Conservation (phyloP, 2,888 invertebrate genomes). For the Eucera pruinosa region DNA sequence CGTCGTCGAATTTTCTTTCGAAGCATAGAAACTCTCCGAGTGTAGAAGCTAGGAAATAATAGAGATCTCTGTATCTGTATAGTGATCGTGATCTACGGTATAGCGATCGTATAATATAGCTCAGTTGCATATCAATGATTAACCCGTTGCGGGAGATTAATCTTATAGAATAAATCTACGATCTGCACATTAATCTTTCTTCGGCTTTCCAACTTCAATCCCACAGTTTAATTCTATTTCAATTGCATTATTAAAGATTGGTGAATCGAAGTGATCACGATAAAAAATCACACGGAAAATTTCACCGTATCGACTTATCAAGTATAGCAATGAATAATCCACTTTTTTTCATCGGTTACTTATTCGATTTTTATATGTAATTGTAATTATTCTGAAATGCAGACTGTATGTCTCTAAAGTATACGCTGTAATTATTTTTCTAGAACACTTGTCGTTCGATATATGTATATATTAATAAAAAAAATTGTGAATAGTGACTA, state of each 20-base stretch:
- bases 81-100: conserved; percentile 7
- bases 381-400: too few species aligned
- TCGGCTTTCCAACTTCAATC: too few species aligned
- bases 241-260: too few species aligned
- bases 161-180: neutral
- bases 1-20: conserved; percentile 14
- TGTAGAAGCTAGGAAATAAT: neutral
- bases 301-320: too few species aligned
- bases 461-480: too few species aligned
- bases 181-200: neutral
- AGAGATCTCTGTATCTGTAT: conserved; percentile 21
- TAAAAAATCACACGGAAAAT: too few species aligned
- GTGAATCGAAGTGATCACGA: too few species aligned
- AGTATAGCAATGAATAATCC: too few species aligned
- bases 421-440: conserved; percentile 30
- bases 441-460: conserved; percentile 1
- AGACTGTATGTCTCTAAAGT: neutral
- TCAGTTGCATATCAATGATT: conserved; percentile 45
- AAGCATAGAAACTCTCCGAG: neutral
- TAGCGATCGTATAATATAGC: neutral
- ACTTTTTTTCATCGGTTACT: too few species aligned
- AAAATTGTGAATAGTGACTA: conserved; percentile 3
- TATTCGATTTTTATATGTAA: too few species aligned
- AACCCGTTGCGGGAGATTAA: conserved; percentile 30
- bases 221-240: too few species aligned